These are phyloP conservation scores for Centropus bengalensis DNA, from an alignment of 2,113 vertebrate genomes.

Conservation along the genomic window DNA sequence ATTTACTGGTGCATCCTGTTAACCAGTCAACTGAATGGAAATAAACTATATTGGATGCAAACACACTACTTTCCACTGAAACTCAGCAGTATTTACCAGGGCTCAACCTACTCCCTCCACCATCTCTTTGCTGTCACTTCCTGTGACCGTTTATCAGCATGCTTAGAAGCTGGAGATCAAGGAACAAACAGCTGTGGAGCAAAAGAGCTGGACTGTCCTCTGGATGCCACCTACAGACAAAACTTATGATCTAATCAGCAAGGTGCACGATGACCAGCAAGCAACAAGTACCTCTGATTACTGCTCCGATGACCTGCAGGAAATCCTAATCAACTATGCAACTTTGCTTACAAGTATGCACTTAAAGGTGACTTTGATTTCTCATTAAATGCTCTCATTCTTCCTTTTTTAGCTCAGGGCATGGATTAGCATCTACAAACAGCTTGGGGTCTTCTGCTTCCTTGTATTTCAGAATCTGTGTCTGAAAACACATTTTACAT, in stretches of 20 bases:
- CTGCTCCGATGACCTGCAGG: not conserved
- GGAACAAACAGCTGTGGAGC: not conserved
- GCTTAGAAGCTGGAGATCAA: not conserved
- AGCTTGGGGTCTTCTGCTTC: not conserved
- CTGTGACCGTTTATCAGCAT: conserved; percentile 26
- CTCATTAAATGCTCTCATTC: conserved; percentile 2
- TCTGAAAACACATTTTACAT: not conserved
- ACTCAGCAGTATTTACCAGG: not conserved
- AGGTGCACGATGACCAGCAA: not conserved
- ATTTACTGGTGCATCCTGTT: not conserved
- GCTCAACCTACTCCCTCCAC: conserved; percentile 22
- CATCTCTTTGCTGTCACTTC: conserved; percentile 44
- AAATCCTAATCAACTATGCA: not conserved
- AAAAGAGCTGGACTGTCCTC: not conserved
- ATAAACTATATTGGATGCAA: conserved; percentile 59
- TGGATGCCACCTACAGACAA: conserved; percentile 26
- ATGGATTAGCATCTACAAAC: not conserved
- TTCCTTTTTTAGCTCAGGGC: not conserved
- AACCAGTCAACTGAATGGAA: conserved; percentile 6
- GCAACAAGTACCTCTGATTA: conserved; percentile 4
- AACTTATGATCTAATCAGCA: not conserved
- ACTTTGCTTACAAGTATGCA: not conserved
- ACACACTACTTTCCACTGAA: conserved; percentile 19
- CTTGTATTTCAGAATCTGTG: not conserved
- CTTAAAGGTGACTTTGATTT: not conserved